These are phyloP conservation scores for Calephelis perditalis DNA, from an alignment of 2,888 invertebrate genomes.

Conservation along the genomic window DNA sequence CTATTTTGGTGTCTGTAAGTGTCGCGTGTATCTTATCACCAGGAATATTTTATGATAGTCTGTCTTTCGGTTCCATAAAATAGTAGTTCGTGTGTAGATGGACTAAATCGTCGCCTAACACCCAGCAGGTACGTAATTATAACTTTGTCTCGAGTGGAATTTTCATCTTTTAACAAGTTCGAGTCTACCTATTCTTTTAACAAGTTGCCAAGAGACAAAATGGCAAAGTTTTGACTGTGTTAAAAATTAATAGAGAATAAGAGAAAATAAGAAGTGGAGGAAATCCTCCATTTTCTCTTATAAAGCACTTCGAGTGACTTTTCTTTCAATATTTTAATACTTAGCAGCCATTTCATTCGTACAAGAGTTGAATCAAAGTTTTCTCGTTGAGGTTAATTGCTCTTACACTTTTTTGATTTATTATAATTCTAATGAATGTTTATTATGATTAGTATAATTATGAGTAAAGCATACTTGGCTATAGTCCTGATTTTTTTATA, in stretches of 20 bases:
- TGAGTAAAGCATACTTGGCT: too few species aligned
- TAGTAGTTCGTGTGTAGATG: too few species aligned
- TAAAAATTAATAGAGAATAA: conserved; percentile 24
- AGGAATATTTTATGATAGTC: too few species aligned
- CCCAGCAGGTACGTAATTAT: conserved; percentile 8
- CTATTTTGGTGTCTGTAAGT: too few species aligned
- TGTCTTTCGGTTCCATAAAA: too few species aligned
- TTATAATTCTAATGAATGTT: too few species aligned
- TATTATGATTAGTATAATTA: too few species aligned
- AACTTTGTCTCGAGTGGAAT: conserved; percentile 3
- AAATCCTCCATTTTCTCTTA: conserved; percentile 5
- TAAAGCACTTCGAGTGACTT: conserved; percentile 6
- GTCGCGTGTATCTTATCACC: too few species aligned
- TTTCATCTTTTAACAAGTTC: conserved; percentile 10
- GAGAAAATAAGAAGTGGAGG: too few species aligned
- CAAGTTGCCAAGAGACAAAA: conserved; percentile 8
- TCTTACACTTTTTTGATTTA: not conserved
- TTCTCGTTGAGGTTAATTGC: not conserved
- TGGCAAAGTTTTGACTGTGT: conserved; percentile 18
- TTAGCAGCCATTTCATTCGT: not conserved
- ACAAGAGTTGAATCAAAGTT: conserved; percentile 3
- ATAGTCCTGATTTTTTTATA: too few species aligned
- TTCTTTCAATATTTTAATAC: conserved; percentile 9
- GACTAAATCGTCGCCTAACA: not conserved
- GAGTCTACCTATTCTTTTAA: conserved; percentile 8